Percentiles rank a stretch among this genome's conserved stretches.
These are phyloP conservation scores for Aplysina aerophoba DNA, from an alignment of 37 sponge, comb jelly and placozoan species.

Conservation along the genomic window DNA sequence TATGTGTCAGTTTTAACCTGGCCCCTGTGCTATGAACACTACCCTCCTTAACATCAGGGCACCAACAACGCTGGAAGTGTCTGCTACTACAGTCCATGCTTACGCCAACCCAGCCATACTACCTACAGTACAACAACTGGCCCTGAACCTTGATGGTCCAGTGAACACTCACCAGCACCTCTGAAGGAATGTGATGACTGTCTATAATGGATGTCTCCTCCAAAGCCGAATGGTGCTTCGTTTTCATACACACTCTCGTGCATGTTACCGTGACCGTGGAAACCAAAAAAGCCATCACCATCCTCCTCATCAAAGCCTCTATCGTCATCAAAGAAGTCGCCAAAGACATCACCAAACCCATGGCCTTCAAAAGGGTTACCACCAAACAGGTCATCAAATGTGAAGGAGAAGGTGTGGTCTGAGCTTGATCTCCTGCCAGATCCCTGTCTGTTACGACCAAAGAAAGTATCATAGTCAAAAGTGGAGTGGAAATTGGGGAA, in stretches of 20 bases:
- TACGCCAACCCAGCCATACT: neutral
- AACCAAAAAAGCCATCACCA: neutral
- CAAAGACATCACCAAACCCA: conserved; percentile 29
- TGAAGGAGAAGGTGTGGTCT: conserved; percentile 39
- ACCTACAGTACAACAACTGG: too few relatives aligned
- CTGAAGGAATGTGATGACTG: neutral
- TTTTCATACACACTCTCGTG: neutral
- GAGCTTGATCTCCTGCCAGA: neutral
- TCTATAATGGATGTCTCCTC: neutral
- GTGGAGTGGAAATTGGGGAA: neutral
- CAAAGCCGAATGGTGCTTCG: neutral
- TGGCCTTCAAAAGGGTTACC: conserved; percentile 30
- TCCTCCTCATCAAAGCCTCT: too few relatives aligned
- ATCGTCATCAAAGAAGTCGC: too few relatives aligned
- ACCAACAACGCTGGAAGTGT: too few relatives aligned
- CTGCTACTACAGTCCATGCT: neutral
- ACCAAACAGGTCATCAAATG: conserved; percentile 64
- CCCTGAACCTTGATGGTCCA: too few relatives aligned
- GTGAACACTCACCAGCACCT: conserved; percentile 25
- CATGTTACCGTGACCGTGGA: neutral
- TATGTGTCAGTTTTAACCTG: too few relatives aligned
- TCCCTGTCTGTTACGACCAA: neutral
- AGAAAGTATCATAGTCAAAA: conserved; percentile 69
- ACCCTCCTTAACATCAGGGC: too few relatives aligned
- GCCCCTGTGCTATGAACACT: too few relatives aligned